Base-by-base conservation (phyloP, 35 echinoderm and acorn worm genomes). In the Hemicentrotus pulcherrimus region DNA sequence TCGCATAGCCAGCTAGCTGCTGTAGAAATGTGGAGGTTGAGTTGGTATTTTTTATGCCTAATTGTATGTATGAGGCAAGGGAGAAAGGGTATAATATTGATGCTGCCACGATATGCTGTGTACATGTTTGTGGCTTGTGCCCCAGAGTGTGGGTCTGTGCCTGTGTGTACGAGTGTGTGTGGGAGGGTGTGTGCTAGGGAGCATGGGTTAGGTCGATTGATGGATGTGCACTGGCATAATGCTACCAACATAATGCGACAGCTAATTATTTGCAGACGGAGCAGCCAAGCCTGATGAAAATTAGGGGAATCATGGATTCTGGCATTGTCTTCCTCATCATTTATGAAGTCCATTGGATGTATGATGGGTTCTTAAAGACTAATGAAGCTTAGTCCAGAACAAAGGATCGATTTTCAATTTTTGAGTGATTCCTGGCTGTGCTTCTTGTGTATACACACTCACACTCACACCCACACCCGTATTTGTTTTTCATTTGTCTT, bases 171-270 rank as follows among this genome's bases (percentile, higher is more conserved):
- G 61, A 12, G 61, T 19, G 2, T 78, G 65, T 78, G 65, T 78
- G 65, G 22, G 65, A 28, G 65, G 65, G 65, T 78, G 65, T 78
- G 65, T 78, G 22, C 19, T 78, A 5, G 65, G 24, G 65, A 22
- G 65, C 65, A 78, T n/a, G 65, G 65, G 65, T 78, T 78, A 78
- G 65, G 65, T 78, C 65, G 65, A 78, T 78, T 78, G 65, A 78
- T 78, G 65, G 65, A 78, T 78, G 65, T 78, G 65, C 28, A 22
- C 24, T n/a, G 65, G 65, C 65, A 28, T 78, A 78, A 78, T 78
- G 65, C 65, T 78, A 78, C 65, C 65, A 78, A 78, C 65, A 78
- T 78, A 78, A 78, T 78, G 65, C 65, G 65, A 78, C 65, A 28
- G 65, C 65, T 78, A 78, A 78, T 78, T 78, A 78, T 78, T 78